Conservation (phyloP, 2,888 invertebrate genomes). For the Marronus borbonicus region DNA sequence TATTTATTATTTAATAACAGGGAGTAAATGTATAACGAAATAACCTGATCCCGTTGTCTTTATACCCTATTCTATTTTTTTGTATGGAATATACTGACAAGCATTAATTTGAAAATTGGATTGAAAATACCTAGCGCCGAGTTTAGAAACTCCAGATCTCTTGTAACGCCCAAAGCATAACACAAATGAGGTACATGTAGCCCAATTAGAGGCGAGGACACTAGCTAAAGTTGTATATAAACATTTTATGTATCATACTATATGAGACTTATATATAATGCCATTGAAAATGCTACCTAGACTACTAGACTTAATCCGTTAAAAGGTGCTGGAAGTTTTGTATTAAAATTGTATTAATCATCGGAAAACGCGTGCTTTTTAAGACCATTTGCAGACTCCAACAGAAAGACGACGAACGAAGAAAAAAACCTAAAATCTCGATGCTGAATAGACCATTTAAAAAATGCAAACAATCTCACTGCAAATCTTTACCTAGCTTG, state of each 20-base stretch:
- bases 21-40: too few species aligned
- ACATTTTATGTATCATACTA: neutral
- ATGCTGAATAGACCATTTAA: conserved; percentile 30
- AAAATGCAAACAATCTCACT: conserved; percentile 33
- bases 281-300: neutral
- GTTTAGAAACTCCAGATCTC: conserved; percentile 50
- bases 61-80: neutral
- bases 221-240: conserved; percentile 21
- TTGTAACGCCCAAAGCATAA: conserved; percentile 64
- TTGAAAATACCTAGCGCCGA: conserved; percentile 38
- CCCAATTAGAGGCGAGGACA: conserved; percentile 63
- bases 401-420: neutral
- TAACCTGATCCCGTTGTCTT: neutral
- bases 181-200: conserved; percentile 67
- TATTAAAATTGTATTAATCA: neutral
- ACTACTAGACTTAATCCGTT: neutral
- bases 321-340: neutral
- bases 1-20: neutral
- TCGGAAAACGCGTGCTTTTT: neutral
- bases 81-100: neutral
- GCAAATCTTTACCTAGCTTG: conserved; percentile 34
- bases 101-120: conserved; percentile 31
- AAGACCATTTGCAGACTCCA: neutral
- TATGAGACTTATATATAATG: neutral
- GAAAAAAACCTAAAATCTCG: conserved; percentile 17